Percentiles rank a stretch among this genome's conserved stretches.
These are phyloP conservation scores for Butorides virescens DNA, from an alignment of 2,113 vertebrate genomes.

Conservation along the genomic window DNA sequence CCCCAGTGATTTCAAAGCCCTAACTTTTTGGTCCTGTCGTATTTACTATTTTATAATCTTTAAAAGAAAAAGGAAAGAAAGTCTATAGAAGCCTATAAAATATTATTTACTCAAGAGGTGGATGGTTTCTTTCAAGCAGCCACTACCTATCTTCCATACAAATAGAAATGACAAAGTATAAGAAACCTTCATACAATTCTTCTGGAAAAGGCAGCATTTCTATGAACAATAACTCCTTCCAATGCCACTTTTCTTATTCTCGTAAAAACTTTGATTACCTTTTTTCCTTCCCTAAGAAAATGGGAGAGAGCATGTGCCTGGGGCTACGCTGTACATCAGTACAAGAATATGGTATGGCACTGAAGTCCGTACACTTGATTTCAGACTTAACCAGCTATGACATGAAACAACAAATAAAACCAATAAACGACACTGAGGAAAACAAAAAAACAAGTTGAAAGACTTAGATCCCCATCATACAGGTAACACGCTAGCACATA, in stretches of 20 bases:
- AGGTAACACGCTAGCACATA: neutral
- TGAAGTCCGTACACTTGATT: neutral
- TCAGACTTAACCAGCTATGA: neutral
- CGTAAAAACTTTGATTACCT: neutral
- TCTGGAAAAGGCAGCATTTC: neutral
- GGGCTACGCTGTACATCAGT: neutral
- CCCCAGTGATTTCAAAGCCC: neutral
- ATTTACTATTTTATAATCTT: constrained; percentile 8
- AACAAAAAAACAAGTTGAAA: neutral
- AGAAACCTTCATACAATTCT: neutral
- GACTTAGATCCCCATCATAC: neutral
- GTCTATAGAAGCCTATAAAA: neutral
- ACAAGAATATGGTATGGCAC: neutral
- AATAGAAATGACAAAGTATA: neutral
- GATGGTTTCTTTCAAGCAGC: neutral
- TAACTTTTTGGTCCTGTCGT: neutral
- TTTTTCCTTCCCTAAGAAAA: neutral
- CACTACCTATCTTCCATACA: neutral
- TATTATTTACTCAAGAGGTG: constrained; percentile 16
- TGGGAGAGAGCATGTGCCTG: rapidly evolving
- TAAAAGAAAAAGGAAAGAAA: neutral
- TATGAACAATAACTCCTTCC: neutral
- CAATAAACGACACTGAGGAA: rapidly evolving
- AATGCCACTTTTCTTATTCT: neutral
- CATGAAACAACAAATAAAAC: neutral